Evolutionary conservation across 2,113 vertebrate genomes (phyloP), one percentile per base, ranked within the genome.

Genomic region (Gorilla gorilla): DNA sequence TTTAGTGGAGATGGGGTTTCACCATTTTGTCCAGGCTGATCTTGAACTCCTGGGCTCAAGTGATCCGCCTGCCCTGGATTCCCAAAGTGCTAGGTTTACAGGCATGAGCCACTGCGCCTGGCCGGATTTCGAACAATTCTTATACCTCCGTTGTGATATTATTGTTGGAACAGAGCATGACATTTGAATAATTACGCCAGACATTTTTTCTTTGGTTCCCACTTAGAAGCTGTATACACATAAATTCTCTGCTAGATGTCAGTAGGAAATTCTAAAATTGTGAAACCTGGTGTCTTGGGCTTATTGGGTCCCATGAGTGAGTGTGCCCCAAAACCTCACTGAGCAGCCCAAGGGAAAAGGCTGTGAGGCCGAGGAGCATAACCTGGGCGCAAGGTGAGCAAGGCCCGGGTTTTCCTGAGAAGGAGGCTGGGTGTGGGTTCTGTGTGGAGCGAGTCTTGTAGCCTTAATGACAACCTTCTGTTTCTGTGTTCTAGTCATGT

Each of bases 381-480:
- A n/a, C 35, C 82, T 6, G 20, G 79, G 59, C 5, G 0, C 70
- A 72, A 22, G 20, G 32, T 25, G 11, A 92, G 92, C 66, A 5
- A 32, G 52, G 72, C 90, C 84, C 18, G 8, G 12, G 43, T 23
- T 57, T 85, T 68, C 45, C 8, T 18, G 38, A 73, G 57, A 70
- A n/a, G 0, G 8, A 76, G 79, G 78, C 89, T 73, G 50, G 55
- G 10, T 40, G 61, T 16, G 50, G 61, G 64, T 76, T 96, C 55
- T 50, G 5, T 17, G 35, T 55, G 91, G 86, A 61, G 32, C 0
- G 0, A 61, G 50, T 57, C 85, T 84, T 17, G 3, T 2, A 68
- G 97, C 85, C 85, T 83, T 94, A 96, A 97, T 97, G 94, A 93
- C 80, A 79, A 70, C 95, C 95, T 96, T 96, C 93, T 97, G 96